Evolutionary conservation across 2,113 vertebrate genomes (phyloP).

Genomic region (Larimichthys polyactis): DNA sequence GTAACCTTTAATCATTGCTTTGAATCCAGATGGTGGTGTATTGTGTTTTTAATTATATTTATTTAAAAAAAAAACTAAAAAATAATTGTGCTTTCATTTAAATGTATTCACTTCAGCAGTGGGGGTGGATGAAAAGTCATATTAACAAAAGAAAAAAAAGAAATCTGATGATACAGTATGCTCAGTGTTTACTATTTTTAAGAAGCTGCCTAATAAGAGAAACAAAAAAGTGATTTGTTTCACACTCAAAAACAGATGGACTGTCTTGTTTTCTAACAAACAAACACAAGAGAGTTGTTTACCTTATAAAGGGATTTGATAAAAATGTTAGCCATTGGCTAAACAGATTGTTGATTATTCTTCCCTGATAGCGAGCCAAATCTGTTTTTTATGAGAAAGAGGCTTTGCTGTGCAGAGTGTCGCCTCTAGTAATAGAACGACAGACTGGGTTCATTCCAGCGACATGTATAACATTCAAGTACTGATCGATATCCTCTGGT

Average conservation of each 20-base stretch:
- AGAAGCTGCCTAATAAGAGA: not conserved
- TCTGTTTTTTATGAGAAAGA: conserved; percentile 57
- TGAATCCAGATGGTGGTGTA: not conserved
- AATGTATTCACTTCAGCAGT: not conserved
- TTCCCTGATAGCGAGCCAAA: conserved; percentile 52
- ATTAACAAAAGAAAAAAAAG: not conserved
- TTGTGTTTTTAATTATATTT: not conserved
- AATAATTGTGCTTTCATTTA: not conserved
- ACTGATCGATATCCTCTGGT: conserved; percentile 79
- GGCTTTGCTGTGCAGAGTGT: conserved; percentile 24
- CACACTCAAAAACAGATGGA: conserved; percentile 44
- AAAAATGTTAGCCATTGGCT: conserved; percentile 51
- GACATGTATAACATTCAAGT: conserved; percentile 64
- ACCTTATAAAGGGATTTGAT: conserved; percentile 38
- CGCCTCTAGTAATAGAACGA: conserved; percentile 54
- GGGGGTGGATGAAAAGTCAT: not conserved
- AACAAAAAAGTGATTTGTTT: not conserved
- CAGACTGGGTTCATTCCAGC: conserved; percentile 55
- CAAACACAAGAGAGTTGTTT: conserved; percentile 3
- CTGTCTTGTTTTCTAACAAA: not conserved
- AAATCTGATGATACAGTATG: not conserved
- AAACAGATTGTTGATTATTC: conserved; percentile 71
- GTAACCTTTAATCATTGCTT: conserved; percentile 61
- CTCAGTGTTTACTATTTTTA: not conserved
- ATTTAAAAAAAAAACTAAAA: not conserved